Conservation (phyloP, 2,113 vertebrate genomes). For the Reinhardtius hippoglossoides region DNA sequence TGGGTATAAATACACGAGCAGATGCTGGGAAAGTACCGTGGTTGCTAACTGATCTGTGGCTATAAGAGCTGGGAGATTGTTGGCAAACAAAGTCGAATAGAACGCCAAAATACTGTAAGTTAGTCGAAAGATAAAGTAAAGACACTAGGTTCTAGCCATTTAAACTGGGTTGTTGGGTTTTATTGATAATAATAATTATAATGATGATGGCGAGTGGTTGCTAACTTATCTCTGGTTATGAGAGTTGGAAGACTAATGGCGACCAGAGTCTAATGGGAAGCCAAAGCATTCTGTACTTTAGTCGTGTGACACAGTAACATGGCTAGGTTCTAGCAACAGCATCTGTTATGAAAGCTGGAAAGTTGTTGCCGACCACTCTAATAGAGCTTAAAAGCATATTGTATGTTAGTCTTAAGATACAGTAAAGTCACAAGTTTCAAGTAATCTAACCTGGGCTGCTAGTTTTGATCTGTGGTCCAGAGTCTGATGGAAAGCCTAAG, state of each 20-base stretch:
- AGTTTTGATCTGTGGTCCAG: neutral
- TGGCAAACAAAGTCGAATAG: slow-evolving; percentile 52
- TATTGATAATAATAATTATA: neutral
- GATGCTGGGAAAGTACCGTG: slow-evolving; percentile 80
- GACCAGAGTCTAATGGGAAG: too few relatives aligned
- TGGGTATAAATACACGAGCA: slow-evolving; percentile 80
- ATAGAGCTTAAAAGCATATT: too few relatives aligned
- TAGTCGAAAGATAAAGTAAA: slow-evolving; percentile 60
- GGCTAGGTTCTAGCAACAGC: too few relatives aligned
- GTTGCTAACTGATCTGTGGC: slow-evolving; percentile 74
- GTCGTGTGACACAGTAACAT: too few relatives aligned
- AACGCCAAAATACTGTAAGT: slow-evolving; percentile 60
- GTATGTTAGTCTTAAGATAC: too few relatives aligned
- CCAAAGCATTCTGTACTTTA: too few relatives aligned
- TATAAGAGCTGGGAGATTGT: slow-evolving; percentile 75
- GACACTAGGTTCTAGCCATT: slow-evolving; percentile 9
- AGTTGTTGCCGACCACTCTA: neutral
- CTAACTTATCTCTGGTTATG: neutral
- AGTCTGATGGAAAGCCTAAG: neutral
- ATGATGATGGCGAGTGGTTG: too few relatives aligned
- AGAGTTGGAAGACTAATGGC: too few relatives aligned
- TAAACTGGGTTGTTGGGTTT: neutral
- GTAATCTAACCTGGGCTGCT: too few relatives aligned
- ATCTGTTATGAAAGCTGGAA: neutral
- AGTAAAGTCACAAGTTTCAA: too few relatives aligned